Base-by-base conservation (phyloP, 2,797 vertebrate species). In the Galagoides demidoff region DNA sequence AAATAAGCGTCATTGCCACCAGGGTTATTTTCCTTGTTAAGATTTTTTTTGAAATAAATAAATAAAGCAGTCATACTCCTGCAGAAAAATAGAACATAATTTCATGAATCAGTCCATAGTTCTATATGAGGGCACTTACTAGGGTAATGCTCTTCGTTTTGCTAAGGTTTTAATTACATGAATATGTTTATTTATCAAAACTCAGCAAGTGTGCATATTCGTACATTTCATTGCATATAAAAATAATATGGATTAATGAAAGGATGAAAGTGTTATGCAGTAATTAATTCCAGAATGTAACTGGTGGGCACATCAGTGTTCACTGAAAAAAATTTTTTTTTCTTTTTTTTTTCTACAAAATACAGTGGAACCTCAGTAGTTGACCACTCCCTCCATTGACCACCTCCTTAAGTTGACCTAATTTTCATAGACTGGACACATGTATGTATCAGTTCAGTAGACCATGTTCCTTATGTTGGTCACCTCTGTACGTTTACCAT, bases 161-260 rank as follows among this genome's bases (percentile, higher is more conserved):
- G 31, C 57, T 64, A 86, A 77, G 61, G 7, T 83, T 89, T 84
- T n/a, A 73, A 57, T 92, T 55, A 43, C 31, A 43, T 73, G 27
- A 64, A 57, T 52, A 34, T 74, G 22, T 76, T 66, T 27, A 52
- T n/a, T 76, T 96, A 87, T 92, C 68, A 83, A 55, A 86, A 90
- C n/a, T 90, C 63, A 77, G 34, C 43, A 90, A 39, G 70, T 49
- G 7, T 63, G 55, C 7, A 22, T 39, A 76, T 70, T 86, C 49
- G 19, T 73, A 43, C 23, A 63, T 90, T 89, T 89, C 27, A 85
- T 85, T 43, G 7, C 70, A 25, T 59, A 8, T 89, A 92, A 92
- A 95, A 95, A 77, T 81, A 73, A 79, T 16, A 37, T 59, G 49
- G 27, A 37, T 78, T 79, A 34, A 84, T 43, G 52, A 59, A 74